phyloP scores from a whole-genome alignment of 2,113 vertebrate genomes.

The Oceanodroma tethys region DNA sequence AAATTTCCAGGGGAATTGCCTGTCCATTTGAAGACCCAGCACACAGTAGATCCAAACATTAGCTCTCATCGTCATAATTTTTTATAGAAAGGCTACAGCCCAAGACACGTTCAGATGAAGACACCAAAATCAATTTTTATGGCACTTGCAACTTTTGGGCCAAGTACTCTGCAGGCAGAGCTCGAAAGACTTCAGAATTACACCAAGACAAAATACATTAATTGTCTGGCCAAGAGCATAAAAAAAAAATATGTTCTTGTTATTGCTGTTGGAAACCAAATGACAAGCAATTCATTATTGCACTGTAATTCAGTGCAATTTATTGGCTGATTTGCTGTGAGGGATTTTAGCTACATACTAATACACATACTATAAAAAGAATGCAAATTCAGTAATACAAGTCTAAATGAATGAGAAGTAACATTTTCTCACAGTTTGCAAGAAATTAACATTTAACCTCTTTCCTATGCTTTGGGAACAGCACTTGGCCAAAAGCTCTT shows the following conservation, averaged over 20 bases:
- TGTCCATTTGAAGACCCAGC: background rate
- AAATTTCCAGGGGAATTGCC: background rate
- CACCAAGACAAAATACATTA: background rate
- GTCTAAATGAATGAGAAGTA: conserved; percentile 52
- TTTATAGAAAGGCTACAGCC: background rate
- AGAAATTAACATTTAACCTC: conserved; percentile 67
- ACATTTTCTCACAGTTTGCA: conserved; percentile 65
- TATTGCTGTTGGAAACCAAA: conserved; percentile 41
- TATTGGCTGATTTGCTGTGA: conserved; percentile 63
- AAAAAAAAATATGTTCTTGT: background rate
- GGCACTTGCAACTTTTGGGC: background rate
- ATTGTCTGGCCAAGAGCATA: conserved; percentile 37
- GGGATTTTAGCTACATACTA: conserved; percentile 43
- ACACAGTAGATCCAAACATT: background rate
- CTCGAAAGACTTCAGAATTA: conserved; percentile 31
- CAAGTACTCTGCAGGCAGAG: conserved; percentile 2
- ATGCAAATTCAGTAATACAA: conserved; percentile 58
- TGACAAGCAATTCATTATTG: conserved; percentile 55
- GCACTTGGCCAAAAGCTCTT: conserved; percentile 65
- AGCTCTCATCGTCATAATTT: background rate
- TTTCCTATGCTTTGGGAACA: conserved; percentile 59
- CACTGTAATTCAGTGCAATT: conserved; percentile 54
- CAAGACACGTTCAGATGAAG: background rate
- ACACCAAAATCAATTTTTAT: background rate
- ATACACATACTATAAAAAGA: conserved; percentile 46